Conservation (phyloP, 2,888 invertebrate genomes). For the Lepidocyrtinus sp. region DNA sequence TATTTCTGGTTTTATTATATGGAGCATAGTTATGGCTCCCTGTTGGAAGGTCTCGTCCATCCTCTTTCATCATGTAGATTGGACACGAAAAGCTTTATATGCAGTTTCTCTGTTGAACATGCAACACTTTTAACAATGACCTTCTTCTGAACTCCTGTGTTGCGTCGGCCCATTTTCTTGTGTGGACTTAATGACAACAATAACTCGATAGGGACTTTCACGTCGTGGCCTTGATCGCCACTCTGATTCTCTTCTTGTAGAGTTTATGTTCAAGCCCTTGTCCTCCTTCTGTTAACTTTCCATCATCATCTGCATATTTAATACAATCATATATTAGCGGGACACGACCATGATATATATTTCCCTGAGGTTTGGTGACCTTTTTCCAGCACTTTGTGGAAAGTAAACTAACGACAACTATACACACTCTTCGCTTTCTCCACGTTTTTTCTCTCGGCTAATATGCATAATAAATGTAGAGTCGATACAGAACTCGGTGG, state of each 20-base stretch:
- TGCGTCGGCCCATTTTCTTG: background rate
- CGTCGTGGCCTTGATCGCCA: constrained; percentile 12
- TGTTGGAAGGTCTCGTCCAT: too few relatives aligned
- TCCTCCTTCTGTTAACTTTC: background rate
- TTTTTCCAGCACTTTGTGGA: constrained; percentile 20
- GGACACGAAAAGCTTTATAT: too few relatives aligned
- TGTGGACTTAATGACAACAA: too few relatives aligned
- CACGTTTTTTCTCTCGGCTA: too few relatives aligned
- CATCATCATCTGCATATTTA: constrained; percentile 8
- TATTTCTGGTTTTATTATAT: too few relatives aligned
- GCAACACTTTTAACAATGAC: background rate
- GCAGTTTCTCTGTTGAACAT: too few relatives aligned
- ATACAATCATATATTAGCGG: constrained; percentile 10
- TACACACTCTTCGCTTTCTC: background rate
- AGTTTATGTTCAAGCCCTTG: background rate
- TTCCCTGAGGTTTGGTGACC: constrained; percentile 50
- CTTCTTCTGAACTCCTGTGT: background rate
- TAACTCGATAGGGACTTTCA: background rate
- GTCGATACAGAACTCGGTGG: too few relatives aligned
- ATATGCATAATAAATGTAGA: too few relatives aligned
- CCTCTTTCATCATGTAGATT: too few relatives aligned
- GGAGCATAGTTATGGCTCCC: too few relatives aligned
- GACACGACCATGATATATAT: constrained; percentile 39
- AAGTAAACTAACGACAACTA: background rate
- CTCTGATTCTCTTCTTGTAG: constrained; percentile 11